Evolutionary conservation across 2,113 vertebrate genomes (phyloP).

Genomic region (Amblyopsis rosae): DNA sequence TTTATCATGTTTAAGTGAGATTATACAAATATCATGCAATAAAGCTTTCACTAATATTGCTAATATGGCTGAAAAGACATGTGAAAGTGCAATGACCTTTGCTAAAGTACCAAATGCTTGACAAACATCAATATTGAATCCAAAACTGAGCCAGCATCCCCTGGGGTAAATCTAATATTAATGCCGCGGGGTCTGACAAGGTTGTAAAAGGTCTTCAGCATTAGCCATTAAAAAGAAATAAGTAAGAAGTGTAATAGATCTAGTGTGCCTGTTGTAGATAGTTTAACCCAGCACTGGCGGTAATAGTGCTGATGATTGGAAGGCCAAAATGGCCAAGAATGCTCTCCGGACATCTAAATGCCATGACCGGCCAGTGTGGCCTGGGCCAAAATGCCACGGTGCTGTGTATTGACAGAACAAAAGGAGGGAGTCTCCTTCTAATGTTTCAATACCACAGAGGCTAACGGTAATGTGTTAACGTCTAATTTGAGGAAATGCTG

Average conservation of each 20-base stretch:
- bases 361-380: slow-evolving; percentile 36
- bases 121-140: slow-evolving; percentile 3
- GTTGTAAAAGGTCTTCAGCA: slow-evolving; percentile 10
- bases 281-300: slow-evolving; percentile 17
- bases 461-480: slow-evolving; percentile 3
- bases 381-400: slow-evolving; percentile 41
- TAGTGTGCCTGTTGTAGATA: not conserved
- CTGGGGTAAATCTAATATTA: slow-evolving; percentile 11
- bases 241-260: slow-evolving; percentile 18
- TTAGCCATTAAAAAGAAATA: slow-evolving; percentile 30
- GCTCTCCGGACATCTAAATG: slow-evolving; percentile 48
- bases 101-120: not conserved
- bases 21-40: slow-evolving; percentile 15
- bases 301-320: slow-evolving; percentile 35
- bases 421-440: slow-evolving; percentile 21
- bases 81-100: slow-evolving; percentile 22
- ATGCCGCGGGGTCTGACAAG: slow-evolving; percentile 6
- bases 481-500: not conserved
- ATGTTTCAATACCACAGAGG: slow-evolving; percentile 23
- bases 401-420: slow-evolving; percentile 30
- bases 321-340: slow-evolving; percentile 4
- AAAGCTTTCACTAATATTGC: slow-evolving; percentile 14
- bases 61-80: slow-evolving; percentile 26
- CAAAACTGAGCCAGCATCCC: slow-evolving; percentile 19
- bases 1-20: slow-evolving; percentile 25